phyloP scores from a whole-genome alignment of 2,888 invertebrate genomes.

The Myopa tessellatipennis region DNA sequence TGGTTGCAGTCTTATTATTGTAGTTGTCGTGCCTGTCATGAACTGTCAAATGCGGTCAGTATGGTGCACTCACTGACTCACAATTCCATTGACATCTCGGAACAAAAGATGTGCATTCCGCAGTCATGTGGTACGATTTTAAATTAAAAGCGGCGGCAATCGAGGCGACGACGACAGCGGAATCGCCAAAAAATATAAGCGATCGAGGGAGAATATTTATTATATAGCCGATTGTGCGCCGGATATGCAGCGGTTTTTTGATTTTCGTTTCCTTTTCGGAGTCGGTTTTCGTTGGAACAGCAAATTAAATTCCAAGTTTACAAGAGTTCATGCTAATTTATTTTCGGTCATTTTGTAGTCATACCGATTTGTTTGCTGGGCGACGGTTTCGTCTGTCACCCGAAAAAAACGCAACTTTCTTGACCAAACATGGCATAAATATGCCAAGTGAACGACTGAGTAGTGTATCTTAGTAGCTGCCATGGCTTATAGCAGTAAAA shows the following conservation, averaged over 20 bases:
- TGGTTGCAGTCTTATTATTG: not conserved
- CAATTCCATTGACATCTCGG: not conserved
- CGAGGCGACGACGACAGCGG: not conserved
- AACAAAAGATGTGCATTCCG: not conserved
- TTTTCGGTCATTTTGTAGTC: not conserved
- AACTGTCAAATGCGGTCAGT: constrained; percentile 16
- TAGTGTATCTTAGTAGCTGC: too few species aligned
- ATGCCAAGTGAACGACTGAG: not conserved
- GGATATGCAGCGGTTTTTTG: constrained; percentile 12
- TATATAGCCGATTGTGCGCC: constrained; percentile 13
- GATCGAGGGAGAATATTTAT: constrained; percentile 10
- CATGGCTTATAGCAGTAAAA: too few species aligned
- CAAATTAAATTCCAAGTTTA: not conserved
- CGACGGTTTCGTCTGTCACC: too few species aligned
- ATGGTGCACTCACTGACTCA: not conserved
- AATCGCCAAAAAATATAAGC: constrained; percentile 3
- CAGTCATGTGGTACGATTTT: not conserved
- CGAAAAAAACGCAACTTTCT: not conserved
- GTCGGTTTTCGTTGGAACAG: not conserved
- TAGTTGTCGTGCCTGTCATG: constrained; percentile 1
- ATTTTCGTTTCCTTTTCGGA: not conserved
- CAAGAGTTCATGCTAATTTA: constrained; percentile 5
- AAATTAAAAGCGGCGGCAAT: constrained; percentile 7
- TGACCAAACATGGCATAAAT: constrained; percentile 15
- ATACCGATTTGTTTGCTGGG: too few species aligned